phyloP scores from a whole-genome alignment of 2,888 invertebrate species.

The Tetragnatha montana region DNA sequence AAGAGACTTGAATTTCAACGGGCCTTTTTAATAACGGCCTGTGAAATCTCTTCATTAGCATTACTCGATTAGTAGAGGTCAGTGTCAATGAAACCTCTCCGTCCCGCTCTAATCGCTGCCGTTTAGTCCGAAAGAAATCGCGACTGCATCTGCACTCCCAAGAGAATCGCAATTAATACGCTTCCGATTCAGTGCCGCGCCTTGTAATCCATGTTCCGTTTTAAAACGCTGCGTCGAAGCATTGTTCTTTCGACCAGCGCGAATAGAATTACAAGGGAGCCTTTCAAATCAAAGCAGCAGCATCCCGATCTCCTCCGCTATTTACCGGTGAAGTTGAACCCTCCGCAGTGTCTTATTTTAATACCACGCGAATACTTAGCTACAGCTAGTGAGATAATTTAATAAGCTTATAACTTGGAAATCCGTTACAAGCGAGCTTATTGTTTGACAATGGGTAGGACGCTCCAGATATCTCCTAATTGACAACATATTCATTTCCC shows the following conservation, averaged over 20 bases:
- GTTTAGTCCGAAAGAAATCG: constrained; percentile 53
- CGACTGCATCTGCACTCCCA: constrained; percentile 23
- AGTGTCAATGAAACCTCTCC: constrained; percentile 53
- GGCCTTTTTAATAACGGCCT: constrained; percentile 22
- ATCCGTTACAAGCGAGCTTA: constrained; percentile 62
- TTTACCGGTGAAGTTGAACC: constrained; percentile 66
- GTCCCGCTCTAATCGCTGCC: constrained; percentile 23
- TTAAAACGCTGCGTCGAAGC: constrained; percentile 50
- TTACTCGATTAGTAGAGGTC: constrained; percentile 44
- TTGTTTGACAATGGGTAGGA: constrained; percentile 60
- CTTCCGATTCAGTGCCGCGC: constrained; percentile 53
- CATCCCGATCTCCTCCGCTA: not conserved
- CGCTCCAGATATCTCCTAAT: constrained; percentile 51
- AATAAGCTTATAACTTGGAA: constrained; percentile 69
- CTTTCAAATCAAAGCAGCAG: constrained; percentile 62
- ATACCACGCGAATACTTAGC: constrained; percentile 60
- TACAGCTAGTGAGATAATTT: constrained; percentile 64
- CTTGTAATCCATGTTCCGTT: constrained; percentile 57
- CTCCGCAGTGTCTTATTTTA: constrained; percentile 61
- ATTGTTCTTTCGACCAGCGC: constrained; percentile 63
- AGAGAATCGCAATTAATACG: constrained; percentile 66
- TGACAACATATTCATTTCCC: constrained; percentile 67
- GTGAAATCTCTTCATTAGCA: not conserved
- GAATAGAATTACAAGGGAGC: constrained; percentile 68
- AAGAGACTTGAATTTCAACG: constrained; percentile 16